Conservation (phyloP, 2,888 invertebrate species). For the Gymnosoma rotundatum region DNA sequence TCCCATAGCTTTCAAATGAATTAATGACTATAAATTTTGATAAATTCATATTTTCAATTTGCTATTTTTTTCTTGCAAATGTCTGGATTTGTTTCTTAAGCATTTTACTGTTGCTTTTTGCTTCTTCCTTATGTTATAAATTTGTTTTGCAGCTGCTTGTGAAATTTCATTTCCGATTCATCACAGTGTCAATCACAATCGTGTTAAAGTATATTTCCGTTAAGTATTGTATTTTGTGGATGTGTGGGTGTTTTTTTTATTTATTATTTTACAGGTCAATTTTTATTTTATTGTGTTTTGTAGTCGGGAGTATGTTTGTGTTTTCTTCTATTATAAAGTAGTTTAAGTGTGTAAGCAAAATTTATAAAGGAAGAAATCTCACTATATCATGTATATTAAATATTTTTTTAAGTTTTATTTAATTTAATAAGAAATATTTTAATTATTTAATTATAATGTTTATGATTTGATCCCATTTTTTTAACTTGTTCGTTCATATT, state of each 20-base stretch:
- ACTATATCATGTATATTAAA: too few relatives aligned
- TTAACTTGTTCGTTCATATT: too few relatives aligned
- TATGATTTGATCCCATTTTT: too few relatives aligned
- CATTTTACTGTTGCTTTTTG: background rate
- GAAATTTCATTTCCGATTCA: constrained; percentile 69
- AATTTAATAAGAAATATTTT: too few relatives aligned
- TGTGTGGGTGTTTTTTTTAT: background rate
- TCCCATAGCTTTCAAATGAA: too few relatives aligned
- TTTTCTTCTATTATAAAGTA: background rate
- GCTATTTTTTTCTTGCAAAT: constrained; percentile 3
- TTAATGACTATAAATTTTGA: background rate
- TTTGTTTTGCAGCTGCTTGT: constrained; percentile 45
- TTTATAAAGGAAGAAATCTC: background rate
- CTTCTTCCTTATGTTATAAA: background rate
- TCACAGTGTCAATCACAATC: constrained; percentile 67
- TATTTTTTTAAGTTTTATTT: too few relatives aligned
- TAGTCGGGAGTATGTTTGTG: background rate
- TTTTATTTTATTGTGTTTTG: background rate
- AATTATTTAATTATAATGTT: too few relatives aligned
- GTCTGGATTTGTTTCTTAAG: background rate
- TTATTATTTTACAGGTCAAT: background rate
- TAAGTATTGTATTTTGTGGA: constrained; percentile 46
- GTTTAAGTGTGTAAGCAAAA: background rate
- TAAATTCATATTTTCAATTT: constrained; percentile 1
- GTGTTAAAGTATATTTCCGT: constrained; percentile 66